phyloP scores from a whole-genome alignment of 2,113 vertebrate genomes.

The Penelope pileata region DNA sequence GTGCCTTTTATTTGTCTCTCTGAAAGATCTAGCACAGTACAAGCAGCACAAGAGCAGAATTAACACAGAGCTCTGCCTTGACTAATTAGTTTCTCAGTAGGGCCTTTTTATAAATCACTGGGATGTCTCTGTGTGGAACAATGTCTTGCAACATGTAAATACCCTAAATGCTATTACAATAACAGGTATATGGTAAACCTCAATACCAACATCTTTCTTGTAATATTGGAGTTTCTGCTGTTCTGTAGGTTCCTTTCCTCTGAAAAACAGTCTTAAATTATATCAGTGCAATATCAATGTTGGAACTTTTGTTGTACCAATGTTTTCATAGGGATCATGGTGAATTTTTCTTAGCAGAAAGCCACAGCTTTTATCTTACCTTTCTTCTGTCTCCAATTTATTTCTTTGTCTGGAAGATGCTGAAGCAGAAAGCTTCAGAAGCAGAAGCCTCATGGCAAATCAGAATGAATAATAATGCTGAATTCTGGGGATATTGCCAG shows the following conservation, averaged over 20 bases:
- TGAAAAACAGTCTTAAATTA: background rate
- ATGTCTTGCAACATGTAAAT: background rate
- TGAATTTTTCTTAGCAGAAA: background rate
- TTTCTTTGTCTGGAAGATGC: constrained; percentile 33
- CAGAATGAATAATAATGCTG: constrained; percentile 43
- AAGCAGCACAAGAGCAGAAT: constrained; percentile 12
- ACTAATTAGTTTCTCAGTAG: constrained; percentile 44
- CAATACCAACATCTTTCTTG: background rate
- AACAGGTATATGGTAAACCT: background rate
- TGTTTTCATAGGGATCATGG: background rate
- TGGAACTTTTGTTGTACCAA: background rate
- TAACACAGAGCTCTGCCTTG: constrained; percentile 4
- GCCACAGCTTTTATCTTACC: background rate
- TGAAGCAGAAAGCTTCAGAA: constrained; percentile 15
- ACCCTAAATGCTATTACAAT: background rate
- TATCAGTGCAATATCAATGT: background rate
- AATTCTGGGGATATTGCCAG: constrained; percentile 59
- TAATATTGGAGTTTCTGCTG: background rate
- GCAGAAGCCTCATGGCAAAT: constrained; percentile 29
- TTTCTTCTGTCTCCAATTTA: background rate
- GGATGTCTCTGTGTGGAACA: background rate
- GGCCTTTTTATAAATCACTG: constrained; percentile 19
- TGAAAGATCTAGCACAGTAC: background rate
- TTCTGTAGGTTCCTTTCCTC: background rate
- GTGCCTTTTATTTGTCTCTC: constrained; percentile 36